These are phyloP conservation scores for Creontiades dilutus DNA, from an alignment of 2,888 invertebrate genomes.

Conservation along the genomic window DNA sequence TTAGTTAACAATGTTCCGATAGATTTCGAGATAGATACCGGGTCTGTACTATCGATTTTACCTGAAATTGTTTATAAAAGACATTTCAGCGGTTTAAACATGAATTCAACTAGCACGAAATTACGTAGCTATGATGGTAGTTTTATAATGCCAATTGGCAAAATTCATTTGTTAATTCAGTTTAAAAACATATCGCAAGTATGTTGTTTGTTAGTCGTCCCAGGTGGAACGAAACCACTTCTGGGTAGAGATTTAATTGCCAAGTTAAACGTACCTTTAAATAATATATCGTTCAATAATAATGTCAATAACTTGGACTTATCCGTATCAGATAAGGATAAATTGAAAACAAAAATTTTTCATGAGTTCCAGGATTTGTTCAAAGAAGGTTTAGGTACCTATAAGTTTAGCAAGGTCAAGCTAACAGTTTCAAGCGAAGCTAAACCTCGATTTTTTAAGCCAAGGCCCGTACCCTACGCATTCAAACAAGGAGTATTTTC, in stretches of 20 bases:
- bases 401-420: slow-evolving; percentile 49
- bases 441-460: slow-evolving; percentile 72
- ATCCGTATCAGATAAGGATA: neutral
- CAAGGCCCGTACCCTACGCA: slow-evolving; percentile 70
- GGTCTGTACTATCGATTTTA: slow-evolving; percentile 29
- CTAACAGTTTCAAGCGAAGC: neutral
- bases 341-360: slow-evolving; percentile 42
- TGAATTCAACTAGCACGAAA: neutral
- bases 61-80: slow-evolving; percentile 18
- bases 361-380: slow-evolving; percentile 33
- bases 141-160: slow-evolving; percentile 28
- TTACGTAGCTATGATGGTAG: slow-evolving; percentile 57
- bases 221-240: slow-evolving; percentile 25
- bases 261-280: neutral
- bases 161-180: neutral
- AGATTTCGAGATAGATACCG: slow-evolving; percentile 38
- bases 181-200: neutral
- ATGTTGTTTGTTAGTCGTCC: slow-evolving; percentile 50
- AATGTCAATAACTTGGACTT: neutral
- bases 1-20: slow-evolving; percentile 21
- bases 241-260: slow-evolving; percentile 50
- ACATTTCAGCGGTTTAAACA: slow-evolving; percentile 5
- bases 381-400: slow-evolving; percentile 14
- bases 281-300: neutral
- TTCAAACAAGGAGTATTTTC: slow-evolving; percentile 61